These are phyloP conservation scores for Crocidura indochinensis DNA, from an alignment of 2,797 vertebrate genomes.

Conservation along the genomic window DNA sequence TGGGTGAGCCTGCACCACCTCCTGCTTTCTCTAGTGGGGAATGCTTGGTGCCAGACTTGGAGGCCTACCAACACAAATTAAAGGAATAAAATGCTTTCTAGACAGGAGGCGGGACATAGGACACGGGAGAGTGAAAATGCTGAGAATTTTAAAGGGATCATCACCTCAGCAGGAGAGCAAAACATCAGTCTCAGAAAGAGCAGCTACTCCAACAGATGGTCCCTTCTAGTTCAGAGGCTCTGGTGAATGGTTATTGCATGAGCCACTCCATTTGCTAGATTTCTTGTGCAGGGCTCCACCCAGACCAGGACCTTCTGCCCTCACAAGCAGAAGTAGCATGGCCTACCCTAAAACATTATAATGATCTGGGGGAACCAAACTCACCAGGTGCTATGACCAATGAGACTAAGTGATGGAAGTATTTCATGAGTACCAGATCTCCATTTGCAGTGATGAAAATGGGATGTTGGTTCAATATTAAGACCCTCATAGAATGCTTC, in stretches of 20 bases:
- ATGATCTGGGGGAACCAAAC: not conserved
- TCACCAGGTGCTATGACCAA: not conserved
- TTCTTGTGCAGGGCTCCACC: not conserved
- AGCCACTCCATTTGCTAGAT: not conserved
- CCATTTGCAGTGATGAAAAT: not conserved
- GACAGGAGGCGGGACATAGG: not conserved
- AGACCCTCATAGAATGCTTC: not conserved
- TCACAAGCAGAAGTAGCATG: not conserved
- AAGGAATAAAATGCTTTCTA: slow-evolving; percentile 64
- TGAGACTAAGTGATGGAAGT: too few relatives aligned
- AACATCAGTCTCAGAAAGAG: slow-evolving; percentile 46
- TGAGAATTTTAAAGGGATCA: slow-evolving; percentile 75
- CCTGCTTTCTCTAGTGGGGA: not conserved
- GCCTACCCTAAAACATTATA: not conserved
- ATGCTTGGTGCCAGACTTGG: slow-evolving; percentile 68
- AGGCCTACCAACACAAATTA: slow-evolving; percentile 61
- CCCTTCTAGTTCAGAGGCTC: not conserved
- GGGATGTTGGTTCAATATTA: accelerated
- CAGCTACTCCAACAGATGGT: slow-evolving; percentile 53
- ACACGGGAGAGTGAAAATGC: slow-evolving; percentile 35
- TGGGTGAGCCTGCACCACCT: slow-evolving; percentile 57
- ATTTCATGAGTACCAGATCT: not conserved
- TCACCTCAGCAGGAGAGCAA: slow-evolving; percentile 74
- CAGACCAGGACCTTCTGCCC: not conserved
- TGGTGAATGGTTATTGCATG: not conserved